Evolutionary conservation across 2,113 vertebrate species (phyloP).

Genomic region (Callipepla squamata): DNA sequence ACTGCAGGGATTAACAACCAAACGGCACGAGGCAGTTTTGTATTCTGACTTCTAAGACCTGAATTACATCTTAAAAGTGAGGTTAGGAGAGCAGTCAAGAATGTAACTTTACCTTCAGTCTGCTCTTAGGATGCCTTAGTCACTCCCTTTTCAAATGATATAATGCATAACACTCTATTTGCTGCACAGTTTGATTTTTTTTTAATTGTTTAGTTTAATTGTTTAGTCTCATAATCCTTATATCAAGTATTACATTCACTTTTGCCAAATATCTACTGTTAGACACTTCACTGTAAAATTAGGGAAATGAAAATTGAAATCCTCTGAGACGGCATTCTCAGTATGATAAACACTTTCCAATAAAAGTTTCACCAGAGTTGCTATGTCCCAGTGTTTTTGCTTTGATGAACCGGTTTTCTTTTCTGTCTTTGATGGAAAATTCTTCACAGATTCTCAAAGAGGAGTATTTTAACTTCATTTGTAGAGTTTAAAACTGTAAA

Average conservation of each 20-base stretch:
- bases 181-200: background rate
- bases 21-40: background rate
- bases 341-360: background rate
- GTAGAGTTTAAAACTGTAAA: background rate
- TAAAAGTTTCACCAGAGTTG: background rate
- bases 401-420: background rate
- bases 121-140: background rate
- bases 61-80: background rate
- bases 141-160: background rate
- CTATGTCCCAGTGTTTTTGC: background rate
- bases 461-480: background rate
- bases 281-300: background rate
- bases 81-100: constrained; percentile 5
- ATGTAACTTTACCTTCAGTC: background rate
- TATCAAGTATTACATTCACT: background rate
- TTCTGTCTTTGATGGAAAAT: background rate
- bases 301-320: background rate
- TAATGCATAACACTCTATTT: background rate
- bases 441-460: background rate
- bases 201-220: background rate
- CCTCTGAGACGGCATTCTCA: background rate
- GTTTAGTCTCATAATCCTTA: background rate
- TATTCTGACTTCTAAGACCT: background rate
- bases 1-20: background rate
- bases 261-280: background rate